Base-by-base conservation (phyloP, 37 sponge, comb jelly and placozoan genomes). In the Beroe forskalii region DNA sequence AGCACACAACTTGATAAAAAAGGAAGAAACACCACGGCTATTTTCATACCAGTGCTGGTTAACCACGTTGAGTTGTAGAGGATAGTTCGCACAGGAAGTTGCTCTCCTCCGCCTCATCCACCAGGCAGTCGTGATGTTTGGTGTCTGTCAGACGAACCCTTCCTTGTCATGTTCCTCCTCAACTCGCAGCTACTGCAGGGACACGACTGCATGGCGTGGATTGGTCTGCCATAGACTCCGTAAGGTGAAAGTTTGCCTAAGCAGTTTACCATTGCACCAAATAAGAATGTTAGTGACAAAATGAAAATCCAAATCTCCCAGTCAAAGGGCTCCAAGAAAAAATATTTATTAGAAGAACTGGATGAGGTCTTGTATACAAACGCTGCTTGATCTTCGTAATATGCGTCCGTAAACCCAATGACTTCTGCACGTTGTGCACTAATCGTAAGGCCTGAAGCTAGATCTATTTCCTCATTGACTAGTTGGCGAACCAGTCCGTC, bases 171-270 rank as follows among this genome's bases (percentile, higher is more conserved):
- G 28, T 72, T 30, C 38, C 75, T 3, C 40, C 75, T 32, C 40
- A 38, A 3, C 36, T 30, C 75, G 31, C 75, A 72, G 8, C 33
- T 20, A 1, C 19, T 4, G 40, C 75, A 72, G 12, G 38, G 6
- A 72, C 75, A 72, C 8, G 19, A 19, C 39, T 72, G 75, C 75
- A 72, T 32, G 25, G 66, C 66, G 66, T 63, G 66, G 24, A 63
- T 63, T 23, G 14, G 20, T 19, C 66, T 63, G 9, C 75, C 75
- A 72, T 32, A 72, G 35, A 8, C 14, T 35, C 75, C 75, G 39
- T 35, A 72, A 35, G 75, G 75, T 6, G 75, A 72, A 8, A 37
- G 14, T 30, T 72, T 72, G 20, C 75, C 33, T 35, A 72, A 37
- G 33, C 28, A 72, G 23, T 23, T 38, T 4, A 39, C 33, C 20